phyloP scores from a whole-genome alignment of 2,888 invertebrate species.

The Trypoxylon attenuatum region DNA sequence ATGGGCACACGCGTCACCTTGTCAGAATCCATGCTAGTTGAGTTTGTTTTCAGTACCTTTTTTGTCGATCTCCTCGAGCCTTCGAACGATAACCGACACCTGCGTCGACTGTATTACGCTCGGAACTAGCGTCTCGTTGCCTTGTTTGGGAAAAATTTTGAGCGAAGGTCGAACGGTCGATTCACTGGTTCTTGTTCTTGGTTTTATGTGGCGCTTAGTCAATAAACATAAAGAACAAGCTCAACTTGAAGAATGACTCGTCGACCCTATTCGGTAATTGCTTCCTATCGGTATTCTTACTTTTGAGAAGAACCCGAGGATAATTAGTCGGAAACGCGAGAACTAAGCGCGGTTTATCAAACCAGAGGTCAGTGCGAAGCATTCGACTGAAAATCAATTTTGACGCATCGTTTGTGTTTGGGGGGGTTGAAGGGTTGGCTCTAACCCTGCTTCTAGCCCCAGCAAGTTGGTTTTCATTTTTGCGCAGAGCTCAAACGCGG shows the following conservation, averaged over 20 bases:
- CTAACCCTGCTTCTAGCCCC: no score
- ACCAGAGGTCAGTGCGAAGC: conserved; percentile 43
- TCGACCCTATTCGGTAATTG: no score
- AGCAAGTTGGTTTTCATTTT: conserved; percentile 28
- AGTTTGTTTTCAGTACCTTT: no score
- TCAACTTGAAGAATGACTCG: no score
- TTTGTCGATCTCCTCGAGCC: conserved; percentile 1
- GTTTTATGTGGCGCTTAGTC: no score
- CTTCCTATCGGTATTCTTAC: no score
- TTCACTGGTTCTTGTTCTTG: no score
- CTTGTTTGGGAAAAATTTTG: not conserved
- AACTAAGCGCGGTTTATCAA: conserved; percentile 49
- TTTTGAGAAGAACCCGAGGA: no score
- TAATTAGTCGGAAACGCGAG: conserved; percentile 49
- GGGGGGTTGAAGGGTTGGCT: no score
- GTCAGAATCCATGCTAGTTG: no score
- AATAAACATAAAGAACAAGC: no score
- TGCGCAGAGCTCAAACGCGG: conserved; percentile 8
- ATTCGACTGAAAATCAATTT: conserved; percentile 52
- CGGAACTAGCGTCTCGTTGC: conserved; percentile 12
- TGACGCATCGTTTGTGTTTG: conserved; percentile 44
- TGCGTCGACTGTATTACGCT: conserved; percentile 8
- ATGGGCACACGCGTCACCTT: conserved; percentile 25
- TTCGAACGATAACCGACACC: conserved; percentile 7
- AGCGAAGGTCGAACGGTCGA: conserved; percentile 7